Percentiles rank a stretch among this genome's conserved stretches.
phyloP scores from a whole-genome alignment of 2,888 invertebrate genomes.

The Sclerodermus sp. region DNA sequence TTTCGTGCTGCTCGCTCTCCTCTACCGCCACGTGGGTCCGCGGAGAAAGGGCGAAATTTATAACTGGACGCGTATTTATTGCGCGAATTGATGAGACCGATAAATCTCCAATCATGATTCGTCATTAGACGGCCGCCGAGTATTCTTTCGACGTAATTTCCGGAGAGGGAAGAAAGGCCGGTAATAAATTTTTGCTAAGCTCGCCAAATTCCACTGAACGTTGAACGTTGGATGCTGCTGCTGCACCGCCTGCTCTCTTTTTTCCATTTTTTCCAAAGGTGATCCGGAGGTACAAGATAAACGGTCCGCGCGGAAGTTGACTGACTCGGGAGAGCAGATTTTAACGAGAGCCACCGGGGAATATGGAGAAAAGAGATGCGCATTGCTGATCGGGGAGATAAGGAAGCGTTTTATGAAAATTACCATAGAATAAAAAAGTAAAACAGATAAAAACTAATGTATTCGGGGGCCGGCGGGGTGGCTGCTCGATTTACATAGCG shows the following conservation, averaged over 20 bases:
- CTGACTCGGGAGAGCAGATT: constrained; percentile 6
- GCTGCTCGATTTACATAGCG: constrained; percentile 44
- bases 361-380: constrained; percentile 23
- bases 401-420: constrained; percentile 48
- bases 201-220: too few species aligned
- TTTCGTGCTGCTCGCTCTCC: neutral
- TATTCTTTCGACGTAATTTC: too few species aligned
- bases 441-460: constrained; percentile 54
- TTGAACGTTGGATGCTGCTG: too few species aligned
- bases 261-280: too few species aligned
- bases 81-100: neutral
- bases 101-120: constrained; percentile 1
- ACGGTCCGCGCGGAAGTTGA: neutral
- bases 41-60: constrained; percentile 1
- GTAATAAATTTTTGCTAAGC: too few species aligned
- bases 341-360: constrained; percentile 29
- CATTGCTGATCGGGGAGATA: constrained; percentile 21
- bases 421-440: constrained; percentile 46
- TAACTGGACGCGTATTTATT: constrained; percentile 2
- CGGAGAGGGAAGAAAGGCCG: too few species aligned
- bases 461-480: constrained; percentile 38
- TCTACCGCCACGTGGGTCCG: neutral
- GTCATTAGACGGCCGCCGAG: neutral
- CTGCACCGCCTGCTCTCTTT: too few species aligned
- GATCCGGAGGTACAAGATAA: neutral